Evolutionary conservation across 2,113 vertebrate species (phyloP), one percentile per base, ranked within the genome.

Genomic region (Onychostruthus taczanowskii): DNA sequence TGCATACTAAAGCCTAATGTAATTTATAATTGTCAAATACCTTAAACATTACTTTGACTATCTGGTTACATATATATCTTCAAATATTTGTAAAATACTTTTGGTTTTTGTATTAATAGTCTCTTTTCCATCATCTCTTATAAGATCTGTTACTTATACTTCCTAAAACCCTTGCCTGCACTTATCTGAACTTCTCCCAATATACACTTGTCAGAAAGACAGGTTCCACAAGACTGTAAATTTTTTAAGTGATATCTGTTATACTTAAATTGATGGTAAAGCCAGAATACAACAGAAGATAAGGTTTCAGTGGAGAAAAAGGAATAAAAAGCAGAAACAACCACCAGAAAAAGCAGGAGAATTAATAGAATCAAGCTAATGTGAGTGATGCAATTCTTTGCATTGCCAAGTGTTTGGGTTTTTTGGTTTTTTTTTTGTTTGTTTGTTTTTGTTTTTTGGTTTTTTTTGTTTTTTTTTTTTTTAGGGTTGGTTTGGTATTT

Each of bases 391-490:
- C 11, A 24, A 21, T 70, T 73, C 74, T 91, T 87, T 31, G 37
- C 37, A 26, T 35, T 75, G 55, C 4, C 47, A 81, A 37, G 6
- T 53, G 9, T 52, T 77, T 56, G 17, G 13, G 0, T 0, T 27
- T 5, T 26, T 0, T 0, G 24, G 39, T 56, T 24, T 82, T 47
- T 16, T 35, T 35, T 5, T 26, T 0, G 0, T 24, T 43, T 58
- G 21, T 82, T 47, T 16, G 23, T 35, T 9, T 37, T 44, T 16
- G 8, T 5, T 16, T 5, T 11, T 28, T 56, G 46, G 20, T 21
- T 33, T 58, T 9, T 33, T 58, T 14, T 14, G 5, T 26, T 9
- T 33, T 58, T 14, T 14, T 5, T 26, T 5, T 11, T 28, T 53
- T 39, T 3, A n/a, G n/a, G n/a, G n/a, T 14, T 37, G 22, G 16